These are phyloP conservation scores for Cheilosia variabilis DNA, from an alignment of 2,888 invertebrate genomes.

Conservation along the genomic window DNA sequence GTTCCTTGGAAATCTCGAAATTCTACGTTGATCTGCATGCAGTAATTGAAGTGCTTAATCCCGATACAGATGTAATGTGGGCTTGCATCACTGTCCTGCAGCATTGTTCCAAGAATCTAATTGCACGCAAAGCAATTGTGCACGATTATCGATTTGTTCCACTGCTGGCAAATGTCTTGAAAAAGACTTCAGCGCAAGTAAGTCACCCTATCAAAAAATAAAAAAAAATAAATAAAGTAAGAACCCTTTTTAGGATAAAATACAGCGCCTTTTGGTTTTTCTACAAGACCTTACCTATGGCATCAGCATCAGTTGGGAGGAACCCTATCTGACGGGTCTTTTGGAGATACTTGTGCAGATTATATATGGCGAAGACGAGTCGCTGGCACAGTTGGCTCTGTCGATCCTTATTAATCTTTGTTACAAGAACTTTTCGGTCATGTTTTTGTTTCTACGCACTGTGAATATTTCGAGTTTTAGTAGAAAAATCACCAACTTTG, in stretches of 20 bases:
- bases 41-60: slow-evolving; percentile 79
- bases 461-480: slow-evolving; percentile 85
- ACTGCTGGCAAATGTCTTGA: slow-evolving; percentile 79
- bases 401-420: slow-evolving; percentile 91
- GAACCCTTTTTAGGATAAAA: slow-evolving; percentile 77
- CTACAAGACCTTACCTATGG: slow-evolving; percentile 90
- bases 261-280: slow-evolving; percentile 78
- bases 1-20: slow-evolving; percentile 80
- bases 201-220: background rate
- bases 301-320: slow-evolving; percentile 91
- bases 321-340: slow-evolving; percentile 88
- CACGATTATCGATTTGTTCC: slow-evolving; percentile 81
- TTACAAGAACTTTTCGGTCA: slow-evolving; percentile 90
- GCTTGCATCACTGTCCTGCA: slow-evolving; percentile 80
- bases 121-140: slow-evolving; percentile 79
- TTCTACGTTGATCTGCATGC: slow-evolving; percentile 82
- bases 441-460: slow-evolving; percentile 89
- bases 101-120: slow-evolving; percentile 80
- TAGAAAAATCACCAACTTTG: slow-evolving; percentile 80
- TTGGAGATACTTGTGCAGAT: slow-evolving; percentile 88
- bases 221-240: background rate
- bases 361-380: slow-evolving; percentile 84
- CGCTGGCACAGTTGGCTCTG: slow-evolving; percentile 84
- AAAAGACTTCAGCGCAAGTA: slow-evolving; percentile 77
- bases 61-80: slow-evolving; percentile 80